phyloP scores from a whole-genome alignment of 2,113 vertebrate genomes.

The Peromyscus polionotus region DNA sequence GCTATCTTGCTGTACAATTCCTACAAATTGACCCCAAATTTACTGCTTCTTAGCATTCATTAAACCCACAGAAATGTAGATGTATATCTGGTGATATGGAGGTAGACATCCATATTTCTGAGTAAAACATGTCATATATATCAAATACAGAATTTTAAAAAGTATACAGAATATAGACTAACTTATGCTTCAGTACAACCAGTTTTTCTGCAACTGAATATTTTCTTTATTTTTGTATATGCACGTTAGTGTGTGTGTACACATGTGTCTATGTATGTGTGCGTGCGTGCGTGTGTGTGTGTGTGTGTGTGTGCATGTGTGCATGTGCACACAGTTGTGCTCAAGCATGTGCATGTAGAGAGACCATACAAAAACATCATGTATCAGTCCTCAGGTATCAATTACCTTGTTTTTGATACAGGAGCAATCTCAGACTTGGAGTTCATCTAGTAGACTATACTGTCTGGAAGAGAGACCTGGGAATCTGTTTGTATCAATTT shows the following conservation, averaged over 20 bases:
- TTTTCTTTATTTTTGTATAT: neutral
- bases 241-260: no score
- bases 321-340: no score
- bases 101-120: neutral
- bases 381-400: neutral
- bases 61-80: neutral
- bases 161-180: neutral
- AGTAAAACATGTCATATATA: neutral
- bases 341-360: neutral
- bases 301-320: neutral
- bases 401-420: no score
- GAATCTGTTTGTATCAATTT: neutral
- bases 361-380: neutral
- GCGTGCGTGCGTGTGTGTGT: neutral
- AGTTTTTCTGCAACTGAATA: neutral
- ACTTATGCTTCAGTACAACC: neutral
- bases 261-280: no score
- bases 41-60: neutral
- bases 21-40: neutral
- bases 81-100: neutral
- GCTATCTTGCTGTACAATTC: neutral
- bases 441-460: neutral
- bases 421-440: neutral
- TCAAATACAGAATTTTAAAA: neutral
- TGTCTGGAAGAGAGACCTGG: neutral